Percentiles rank a stretch among this genome's conserved stretches.
phyloP scores from a whole-genome alignment of 2,797 vertebrate species.

The Microtus obscurus region DNA sequence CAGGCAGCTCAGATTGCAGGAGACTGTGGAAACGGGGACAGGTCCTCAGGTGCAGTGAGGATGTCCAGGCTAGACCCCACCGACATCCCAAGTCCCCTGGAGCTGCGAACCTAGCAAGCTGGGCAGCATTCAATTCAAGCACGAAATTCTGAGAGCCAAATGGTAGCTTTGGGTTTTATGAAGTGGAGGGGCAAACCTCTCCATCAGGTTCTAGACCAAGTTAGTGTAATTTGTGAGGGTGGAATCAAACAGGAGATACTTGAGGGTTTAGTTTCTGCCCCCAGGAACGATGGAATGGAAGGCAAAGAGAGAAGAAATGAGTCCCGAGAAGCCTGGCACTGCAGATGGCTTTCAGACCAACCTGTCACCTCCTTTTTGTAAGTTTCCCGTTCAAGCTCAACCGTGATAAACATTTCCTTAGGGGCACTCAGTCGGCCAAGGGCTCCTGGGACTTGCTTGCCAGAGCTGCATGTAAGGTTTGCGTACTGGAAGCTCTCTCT shows the following conservation, averaged over 20 bases:
- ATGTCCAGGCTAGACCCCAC: not conserved
- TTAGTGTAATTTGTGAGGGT: constrained; percentile 72
- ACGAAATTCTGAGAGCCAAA: constrained; percentile 65
- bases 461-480: constrained; percentile 94
- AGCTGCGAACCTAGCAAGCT: constrained; percentile 1
- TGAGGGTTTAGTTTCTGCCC: constrained; percentile 80
- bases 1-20: constrained; percentile 94
- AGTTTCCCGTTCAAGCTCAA: constrained; percentile 96
- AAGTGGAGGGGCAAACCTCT: constrained; percentile 35
- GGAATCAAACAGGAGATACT: constrained; percentile 98
- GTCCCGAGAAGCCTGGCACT: constrained; percentile 81
- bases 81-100: constrained; percentile 7
- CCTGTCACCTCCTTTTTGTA: constrained; percentile 99
- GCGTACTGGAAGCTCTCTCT: constrained; percentile 96
- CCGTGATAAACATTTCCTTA: constrained; percentile 93
- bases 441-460: constrained; percentile 89
- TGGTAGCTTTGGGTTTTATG: constrained; percentile 63
- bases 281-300: constrained; percentile 82
- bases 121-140: constrained; percentile 69
- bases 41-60: not conserved
- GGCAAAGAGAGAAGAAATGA: constrained; percentile 81
- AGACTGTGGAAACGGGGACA: constrained; percentile 89
- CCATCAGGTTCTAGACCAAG: constrained; percentile 72
- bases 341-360: constrained; percentile 92
- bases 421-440: constrained; percentile 90